phyloP scores from a whole-genome alignment of 2,797 vertebrate genomes.

The Hipposideros larvatus region DNA sequence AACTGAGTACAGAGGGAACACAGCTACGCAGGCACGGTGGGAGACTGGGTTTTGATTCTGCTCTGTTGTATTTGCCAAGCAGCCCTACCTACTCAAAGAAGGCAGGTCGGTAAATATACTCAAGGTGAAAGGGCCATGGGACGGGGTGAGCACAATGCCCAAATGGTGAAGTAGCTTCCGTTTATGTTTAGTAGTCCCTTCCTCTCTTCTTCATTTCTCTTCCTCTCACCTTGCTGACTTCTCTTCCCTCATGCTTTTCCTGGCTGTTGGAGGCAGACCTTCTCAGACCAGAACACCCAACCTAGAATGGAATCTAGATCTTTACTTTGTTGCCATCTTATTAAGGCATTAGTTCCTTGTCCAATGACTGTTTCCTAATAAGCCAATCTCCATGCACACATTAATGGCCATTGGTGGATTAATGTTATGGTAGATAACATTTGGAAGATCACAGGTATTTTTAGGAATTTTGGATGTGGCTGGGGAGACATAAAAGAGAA shows the following conservation, averaged over 20 bases:
- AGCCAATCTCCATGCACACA: not conserved
- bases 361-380: not conserved
- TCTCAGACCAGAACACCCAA: not conserved
- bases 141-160: not conserved
- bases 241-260: not conserved
- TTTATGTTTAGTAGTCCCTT: not conserved
- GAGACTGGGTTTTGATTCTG: not conserved
- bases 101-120: not conserved
- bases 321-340: not conserved
- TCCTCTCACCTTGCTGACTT: not conserved
- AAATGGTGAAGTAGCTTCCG: not conserved
- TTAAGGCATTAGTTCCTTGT: not conserved
- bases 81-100: not conserved
- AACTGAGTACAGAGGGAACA: not conserved
- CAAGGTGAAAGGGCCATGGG: not conserved
- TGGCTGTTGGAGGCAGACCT: not conserved
- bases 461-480: not conserved
- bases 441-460: not conserved
- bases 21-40: not conserved
- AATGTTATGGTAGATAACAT: not conserved
- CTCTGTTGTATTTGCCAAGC: not conserved
- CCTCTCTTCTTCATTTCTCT: not conserved
- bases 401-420: not conserved
- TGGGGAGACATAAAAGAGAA: not conserved
- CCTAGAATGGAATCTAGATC: too few relatives aligned